Conservation (phyloP, 2,888 invertebrate species). For the Nezara viridula region DNA sequence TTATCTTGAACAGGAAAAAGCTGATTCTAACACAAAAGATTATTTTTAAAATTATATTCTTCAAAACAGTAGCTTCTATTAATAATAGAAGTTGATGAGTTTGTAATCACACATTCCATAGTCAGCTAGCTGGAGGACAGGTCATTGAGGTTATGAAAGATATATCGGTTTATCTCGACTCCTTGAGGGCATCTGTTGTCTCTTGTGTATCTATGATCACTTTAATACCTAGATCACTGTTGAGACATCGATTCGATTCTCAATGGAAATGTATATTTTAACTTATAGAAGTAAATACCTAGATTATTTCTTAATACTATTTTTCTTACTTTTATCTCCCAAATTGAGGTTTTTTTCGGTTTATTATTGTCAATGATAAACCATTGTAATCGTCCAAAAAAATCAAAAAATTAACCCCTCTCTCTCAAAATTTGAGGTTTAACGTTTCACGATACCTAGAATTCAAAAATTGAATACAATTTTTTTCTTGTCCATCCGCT, state of each 20-base stretch:
- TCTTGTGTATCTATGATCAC: neutral
- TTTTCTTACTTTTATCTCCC: neutral
- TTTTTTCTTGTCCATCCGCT: no score
- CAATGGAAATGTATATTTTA: neutral
- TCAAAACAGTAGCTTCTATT: neutral
- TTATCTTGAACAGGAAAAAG: neutral
- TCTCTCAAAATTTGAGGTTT: no score
- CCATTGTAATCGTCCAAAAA: no score
- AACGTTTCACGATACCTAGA: no score
- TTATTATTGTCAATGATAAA: no score
- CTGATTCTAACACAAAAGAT: neutral
- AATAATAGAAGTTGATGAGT: neutral
- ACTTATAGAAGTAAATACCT: neutral
- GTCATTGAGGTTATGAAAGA: slow-evolving; percentile 17
- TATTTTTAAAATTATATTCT: neutral
- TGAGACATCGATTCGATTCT: neutral
- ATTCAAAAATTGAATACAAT: no score
- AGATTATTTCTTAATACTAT: neutral
- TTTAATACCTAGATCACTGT: no score
- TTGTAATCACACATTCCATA: neutral
- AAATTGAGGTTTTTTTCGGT: neutral
- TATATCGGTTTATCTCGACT: neutral
- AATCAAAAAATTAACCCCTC: no score
- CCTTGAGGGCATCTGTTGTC: neutral
- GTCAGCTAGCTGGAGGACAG: neutral